These are phyloP conservation scores for Acleris holmiana DNA, from an alignment of 2,888 invertebrate species.

Conservation along the genomic window DNA sequence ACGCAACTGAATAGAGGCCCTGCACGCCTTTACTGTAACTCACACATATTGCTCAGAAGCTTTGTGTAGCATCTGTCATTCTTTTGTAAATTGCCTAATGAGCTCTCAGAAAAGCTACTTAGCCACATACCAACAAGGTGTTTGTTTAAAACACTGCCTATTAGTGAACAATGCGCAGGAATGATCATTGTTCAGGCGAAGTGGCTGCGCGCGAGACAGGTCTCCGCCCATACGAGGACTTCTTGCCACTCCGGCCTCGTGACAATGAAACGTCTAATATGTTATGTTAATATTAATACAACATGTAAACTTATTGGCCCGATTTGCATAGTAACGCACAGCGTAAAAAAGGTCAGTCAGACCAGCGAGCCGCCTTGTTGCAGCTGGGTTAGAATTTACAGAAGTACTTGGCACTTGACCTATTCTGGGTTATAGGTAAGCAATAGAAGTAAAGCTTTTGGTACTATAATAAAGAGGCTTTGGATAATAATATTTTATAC, in stretches of 20 bases:
- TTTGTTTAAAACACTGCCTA: constrained; percentile 60
- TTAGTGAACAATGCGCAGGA: constrained; percentile 62
- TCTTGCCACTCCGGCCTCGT: constrained; percentile 33
- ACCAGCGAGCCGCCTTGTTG: not conserved
- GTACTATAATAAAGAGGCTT: too few species aligned
- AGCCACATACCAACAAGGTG: constrained; percentile 59
- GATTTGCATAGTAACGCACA: constrained; percentile 31
- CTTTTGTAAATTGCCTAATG: constrained; percentile 19
- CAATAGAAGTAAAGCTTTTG: too few species aligned
- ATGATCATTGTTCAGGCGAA: constrained; percentile 59
- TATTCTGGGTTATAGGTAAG: too few species aligned
- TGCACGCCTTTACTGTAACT: not conserved
- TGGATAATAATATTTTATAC: too few species aligned
- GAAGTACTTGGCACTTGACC: not conserved
- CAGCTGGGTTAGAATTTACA: not conserved
- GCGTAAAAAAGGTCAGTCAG: constrained; percentile 14
- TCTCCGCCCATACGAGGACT: constrained; percentile 53
- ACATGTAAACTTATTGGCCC: constrained; percentile 35
- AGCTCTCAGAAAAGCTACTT: constrained; percentile 41
- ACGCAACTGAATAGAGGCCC: too few species aligned
- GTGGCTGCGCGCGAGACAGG: constrained; percentile 52
- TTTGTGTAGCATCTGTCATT: not conserved
- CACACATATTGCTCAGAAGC: not conserved
- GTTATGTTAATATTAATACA: constrained; percentile 52
- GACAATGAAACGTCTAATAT: constrained; percentile 36